Evolutionary conservation across 2,888 invertebrate species (phyloP).

Genomic region (Chloroclysta siterata): DNA sequence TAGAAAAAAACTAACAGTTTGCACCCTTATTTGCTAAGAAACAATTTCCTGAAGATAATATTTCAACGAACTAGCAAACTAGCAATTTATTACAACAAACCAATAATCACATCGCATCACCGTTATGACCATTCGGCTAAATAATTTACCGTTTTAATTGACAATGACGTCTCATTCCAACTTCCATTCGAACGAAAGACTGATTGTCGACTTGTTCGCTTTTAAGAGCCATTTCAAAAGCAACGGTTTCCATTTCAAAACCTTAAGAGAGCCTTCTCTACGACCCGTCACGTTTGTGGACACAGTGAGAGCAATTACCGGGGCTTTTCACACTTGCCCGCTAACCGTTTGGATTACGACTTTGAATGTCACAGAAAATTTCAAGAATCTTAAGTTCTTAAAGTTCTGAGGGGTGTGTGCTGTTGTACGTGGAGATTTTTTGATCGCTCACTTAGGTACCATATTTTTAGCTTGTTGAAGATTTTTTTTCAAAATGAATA

Average conservation of each 20-base stretch:
- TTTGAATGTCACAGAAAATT: conserved; percentile 61
- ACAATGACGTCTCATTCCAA: conserved; percentile 21
- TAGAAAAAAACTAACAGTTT: not conserved
- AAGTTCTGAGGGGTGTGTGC: not conserved
- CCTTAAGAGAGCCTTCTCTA: conserved; percentile 18
- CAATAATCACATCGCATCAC: conserved; percentile 10
- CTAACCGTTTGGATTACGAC: conserved; percentile 68
- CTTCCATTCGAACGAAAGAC: conserved; percentile 10
- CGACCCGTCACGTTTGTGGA: conserved; percentile 51
- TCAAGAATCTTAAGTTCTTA: conserved; percentile 47
- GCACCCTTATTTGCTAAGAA: too few relatives aligned
- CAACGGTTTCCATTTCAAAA: conserved; percentile 25
- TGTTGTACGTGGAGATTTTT: too few relatives aligned
- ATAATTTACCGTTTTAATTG: conserved; percentile 36
- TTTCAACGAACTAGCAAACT: not conserved
- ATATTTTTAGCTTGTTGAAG: too few relatives aligned
- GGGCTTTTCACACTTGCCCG: conserved; percentile 77
- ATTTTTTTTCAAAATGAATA: too few relatives aligned
- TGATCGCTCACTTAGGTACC: too few relatives aligned
- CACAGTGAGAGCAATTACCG: conserved; percentile 67
- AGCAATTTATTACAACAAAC: not conserved
- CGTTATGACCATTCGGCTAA: conserved; percentile 21
- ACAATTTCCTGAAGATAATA: not conserved
- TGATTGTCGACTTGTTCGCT: conserved; percentile 10
- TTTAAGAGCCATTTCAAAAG: conserved; percentile 13